Conservation (phyloP, 2,113 vertebrate genomes). For the Andinoacara biseriatus region DNA sequence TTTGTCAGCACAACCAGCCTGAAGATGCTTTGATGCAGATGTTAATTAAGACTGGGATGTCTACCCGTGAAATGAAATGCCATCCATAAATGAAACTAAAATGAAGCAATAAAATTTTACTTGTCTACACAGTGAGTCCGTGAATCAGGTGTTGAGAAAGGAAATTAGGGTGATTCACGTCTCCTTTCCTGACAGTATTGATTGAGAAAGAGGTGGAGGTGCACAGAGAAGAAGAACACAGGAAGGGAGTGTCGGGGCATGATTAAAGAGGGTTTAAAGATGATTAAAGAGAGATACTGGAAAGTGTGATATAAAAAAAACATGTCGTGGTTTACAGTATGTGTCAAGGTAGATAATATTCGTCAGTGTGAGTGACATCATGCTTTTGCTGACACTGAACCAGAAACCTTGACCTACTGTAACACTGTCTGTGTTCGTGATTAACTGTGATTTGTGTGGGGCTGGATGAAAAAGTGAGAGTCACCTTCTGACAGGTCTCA, state of each 20-base stretch:
- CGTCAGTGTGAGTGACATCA: background rate
- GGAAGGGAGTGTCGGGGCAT: too few relatives aligned
- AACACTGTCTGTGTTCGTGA: background rate
- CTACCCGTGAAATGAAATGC: too few relatives aligned
- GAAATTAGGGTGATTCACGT: background rate
- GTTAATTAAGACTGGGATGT: too few relatives aligned
- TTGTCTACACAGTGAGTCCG: background rate
- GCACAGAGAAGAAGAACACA: background rate
- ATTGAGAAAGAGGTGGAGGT: background rate
- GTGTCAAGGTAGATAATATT: background rate
- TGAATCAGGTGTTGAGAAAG: background rate
- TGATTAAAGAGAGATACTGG: background rate
- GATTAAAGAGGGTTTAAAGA: too few relatives aligned
- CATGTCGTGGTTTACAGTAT: background rate
- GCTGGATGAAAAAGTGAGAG: background rate
- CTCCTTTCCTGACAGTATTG: background rate
- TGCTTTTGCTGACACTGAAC: background rate
- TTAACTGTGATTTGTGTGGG: constrained; percentile 9
- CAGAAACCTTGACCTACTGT: background rate
- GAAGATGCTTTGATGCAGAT: too few relatives aligned
- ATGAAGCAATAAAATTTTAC: too few relatives aligned
- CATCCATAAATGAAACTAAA: too few relatives aligned
- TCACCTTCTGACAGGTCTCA: constrained; percentile 94
- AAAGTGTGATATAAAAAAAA: background rate
- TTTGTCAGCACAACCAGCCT: too few relatives aligned